Conservation (phyloP, 2,113 vertebrate genomes). For the Asarcornis scutulata region DNA sequence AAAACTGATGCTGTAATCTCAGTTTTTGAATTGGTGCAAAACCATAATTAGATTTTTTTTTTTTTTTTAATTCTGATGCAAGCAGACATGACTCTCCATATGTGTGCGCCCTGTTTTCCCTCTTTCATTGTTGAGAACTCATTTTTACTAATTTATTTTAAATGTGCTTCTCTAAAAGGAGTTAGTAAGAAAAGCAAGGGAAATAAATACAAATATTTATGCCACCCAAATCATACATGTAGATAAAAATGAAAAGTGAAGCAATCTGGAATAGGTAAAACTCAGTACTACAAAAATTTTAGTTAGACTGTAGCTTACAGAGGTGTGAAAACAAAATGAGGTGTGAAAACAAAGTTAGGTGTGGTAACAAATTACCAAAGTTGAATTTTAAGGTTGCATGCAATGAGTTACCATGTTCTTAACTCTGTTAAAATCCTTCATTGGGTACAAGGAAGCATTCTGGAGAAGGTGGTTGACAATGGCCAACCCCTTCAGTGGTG, state of each 20-base stretch:
- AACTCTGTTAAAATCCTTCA: background rate
- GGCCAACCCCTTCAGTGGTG: background rate
- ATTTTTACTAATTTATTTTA: background rate
- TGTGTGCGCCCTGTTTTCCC: background rate
- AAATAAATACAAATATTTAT: background rate
- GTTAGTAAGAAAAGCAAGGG: background rate
- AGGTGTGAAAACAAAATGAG: background rate
- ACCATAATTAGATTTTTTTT: background rate
- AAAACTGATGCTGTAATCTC: background rate
- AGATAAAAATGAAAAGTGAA: background rate
- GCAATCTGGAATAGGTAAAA: background rate
- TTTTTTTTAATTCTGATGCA: background rate
- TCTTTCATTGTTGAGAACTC: background rate
- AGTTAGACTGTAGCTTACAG: background rate
- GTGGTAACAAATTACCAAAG: background rate
- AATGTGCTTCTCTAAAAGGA: background rate
- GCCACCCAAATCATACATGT: background rate
- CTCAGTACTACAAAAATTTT: background rate
- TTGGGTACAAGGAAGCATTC: background rate
- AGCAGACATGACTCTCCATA: background rate
- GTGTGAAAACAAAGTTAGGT: background rate
- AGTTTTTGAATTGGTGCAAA: background rate
- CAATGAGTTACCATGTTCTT: background rate
- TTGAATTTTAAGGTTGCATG: background rate
- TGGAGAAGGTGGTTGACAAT: background rate